Evolutionary conservation across 2,888 invertebrate species (phyloP).

Genomic region (Drosophila formosana): DNA sequence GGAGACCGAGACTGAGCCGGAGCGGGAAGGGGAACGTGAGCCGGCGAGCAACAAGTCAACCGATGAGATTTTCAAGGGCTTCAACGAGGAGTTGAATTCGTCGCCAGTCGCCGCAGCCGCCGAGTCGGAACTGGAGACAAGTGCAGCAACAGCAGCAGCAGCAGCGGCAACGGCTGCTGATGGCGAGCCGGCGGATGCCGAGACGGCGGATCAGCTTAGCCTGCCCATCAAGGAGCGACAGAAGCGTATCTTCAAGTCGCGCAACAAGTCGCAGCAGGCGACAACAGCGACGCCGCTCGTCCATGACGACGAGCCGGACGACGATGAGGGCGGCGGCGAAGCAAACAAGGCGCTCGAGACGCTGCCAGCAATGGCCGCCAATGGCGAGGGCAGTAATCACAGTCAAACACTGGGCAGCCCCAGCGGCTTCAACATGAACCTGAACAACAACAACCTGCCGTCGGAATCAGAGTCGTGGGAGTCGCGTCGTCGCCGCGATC

Average conservation of each 20-base stretch:
- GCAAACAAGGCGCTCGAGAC: background rate
- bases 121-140: slow-evolving; percentile 1
- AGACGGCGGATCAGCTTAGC: slow-evolving; percentile 26
- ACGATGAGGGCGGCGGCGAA: background rate
- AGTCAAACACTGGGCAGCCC: background rate
- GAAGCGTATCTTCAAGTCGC: slow-evolving; percentile 84
- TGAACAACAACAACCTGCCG: background rate
- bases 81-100: slow-evolving; percentile 30
- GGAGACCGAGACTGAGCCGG: background rate
- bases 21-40: background rate
- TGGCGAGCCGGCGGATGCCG: background rate
- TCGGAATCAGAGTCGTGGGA: background rate
- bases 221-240: slow-evolving; percentile 84
- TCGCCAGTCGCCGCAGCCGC: background rate
- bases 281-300: background rate
- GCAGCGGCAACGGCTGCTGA: background rate
- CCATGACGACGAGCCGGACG: background rate
- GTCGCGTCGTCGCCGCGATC: background rate
- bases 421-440: background rate
- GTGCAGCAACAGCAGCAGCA: background rate
- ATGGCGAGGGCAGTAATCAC: background rate
- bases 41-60: background rate
- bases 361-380: background rate
- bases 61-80: slow-evolving; percentile 38
- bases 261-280: slow-evolving; percentile 72